Evolutionary conservation across 2,888 invertebrate species (phyloP).

Genomic region (Eumacrocentrus americanus): DNA sequence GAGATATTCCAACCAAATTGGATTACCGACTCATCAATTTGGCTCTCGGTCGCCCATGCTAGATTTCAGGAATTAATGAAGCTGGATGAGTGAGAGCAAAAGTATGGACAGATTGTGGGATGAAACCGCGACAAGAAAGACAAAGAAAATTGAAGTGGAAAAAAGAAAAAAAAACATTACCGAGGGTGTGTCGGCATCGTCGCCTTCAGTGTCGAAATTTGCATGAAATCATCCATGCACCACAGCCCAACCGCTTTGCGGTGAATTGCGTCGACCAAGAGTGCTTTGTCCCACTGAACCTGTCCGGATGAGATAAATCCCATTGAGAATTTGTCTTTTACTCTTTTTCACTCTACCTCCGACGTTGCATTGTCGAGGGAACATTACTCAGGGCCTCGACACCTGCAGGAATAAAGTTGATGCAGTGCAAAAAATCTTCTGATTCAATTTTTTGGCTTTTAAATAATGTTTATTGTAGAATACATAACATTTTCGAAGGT

Average conservation of each 20-base stretch:
- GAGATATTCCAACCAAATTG: conserved; percentile 48
- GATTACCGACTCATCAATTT: conserved; percentile 51
- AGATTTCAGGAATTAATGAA: conserved; percentile 37
- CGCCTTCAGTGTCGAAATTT: conserved; percentile 24
- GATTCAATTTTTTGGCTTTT: no score
- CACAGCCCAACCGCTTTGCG: background rate
- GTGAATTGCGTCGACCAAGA: no score
- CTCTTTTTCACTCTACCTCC: no score
- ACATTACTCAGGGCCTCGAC: no score
- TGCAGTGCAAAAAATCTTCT: no score
- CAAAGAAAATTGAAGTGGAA: conserved; percentile 8
- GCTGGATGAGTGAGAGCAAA: conserved; percentile 6
- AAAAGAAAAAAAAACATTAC: conserved; percentile 12
- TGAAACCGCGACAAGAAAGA: conserved; percentile 4
- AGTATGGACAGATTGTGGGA: background rate
- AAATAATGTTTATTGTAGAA: no score
- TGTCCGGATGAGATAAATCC: conserved; percentile 21
- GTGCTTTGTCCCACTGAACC: conserved; percentile 6
- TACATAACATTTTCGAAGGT: conserved; percentile 12
- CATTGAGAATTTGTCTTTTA: no score
- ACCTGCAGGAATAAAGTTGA: no score
- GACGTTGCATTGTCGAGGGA: no score
- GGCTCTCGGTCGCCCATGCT: conserved; percentile 20
- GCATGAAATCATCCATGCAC: conserved; percentile 31
- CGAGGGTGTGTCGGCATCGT: background rate